These are phyloP conservation scores for Neofelis nebulosa DNA, from an alignment of 2,113 vertebrate species.

Conservation along the genomic window DNA sequence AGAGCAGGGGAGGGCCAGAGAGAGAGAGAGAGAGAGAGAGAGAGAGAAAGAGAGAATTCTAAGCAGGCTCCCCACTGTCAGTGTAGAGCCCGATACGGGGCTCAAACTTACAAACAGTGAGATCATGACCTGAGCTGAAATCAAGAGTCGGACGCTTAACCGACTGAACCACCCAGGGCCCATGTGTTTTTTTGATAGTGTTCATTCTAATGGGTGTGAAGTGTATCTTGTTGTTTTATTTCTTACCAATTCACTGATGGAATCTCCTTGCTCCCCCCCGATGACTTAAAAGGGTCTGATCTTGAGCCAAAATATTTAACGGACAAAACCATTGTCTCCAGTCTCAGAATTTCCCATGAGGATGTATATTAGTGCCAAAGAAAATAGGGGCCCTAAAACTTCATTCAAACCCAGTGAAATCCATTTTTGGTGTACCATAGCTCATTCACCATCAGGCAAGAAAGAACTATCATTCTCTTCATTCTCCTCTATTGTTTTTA, in stretches of 20 bases:
- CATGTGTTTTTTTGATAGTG: neutral
- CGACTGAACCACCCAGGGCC: too few relatives aligned
- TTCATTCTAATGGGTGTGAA: neutral
- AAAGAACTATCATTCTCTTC: neutral
- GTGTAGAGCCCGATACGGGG: too few relatives aligned
- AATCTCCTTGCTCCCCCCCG: accelerated
- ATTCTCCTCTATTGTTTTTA: neutral
- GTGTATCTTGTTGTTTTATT: neutral
- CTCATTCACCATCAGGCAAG: neutral
- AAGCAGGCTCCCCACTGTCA: too few relatives aligned
- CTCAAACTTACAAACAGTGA: too few relatives aligned
- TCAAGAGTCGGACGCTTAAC: too few relatives aligned
- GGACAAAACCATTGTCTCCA: neutral
- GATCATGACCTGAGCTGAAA: too few relatives aligned
- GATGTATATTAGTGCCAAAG: neutral
- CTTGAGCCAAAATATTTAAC: neutral
- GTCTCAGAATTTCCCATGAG: neutral
- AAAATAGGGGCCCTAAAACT: neutral
- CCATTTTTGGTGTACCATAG: accelerated
- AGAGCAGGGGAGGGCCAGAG: too few relatives aligned
- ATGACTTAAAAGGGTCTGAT: neutral
- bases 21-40: too few relatives aligned
- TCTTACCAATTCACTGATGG: neutral
- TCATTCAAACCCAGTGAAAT: neutral
- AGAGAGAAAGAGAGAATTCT: too few relatives aligned